phyloP scores from a whole-genome alignment of 2,797 vertebrate genomes.

The Myotis pilosus region DNA sequence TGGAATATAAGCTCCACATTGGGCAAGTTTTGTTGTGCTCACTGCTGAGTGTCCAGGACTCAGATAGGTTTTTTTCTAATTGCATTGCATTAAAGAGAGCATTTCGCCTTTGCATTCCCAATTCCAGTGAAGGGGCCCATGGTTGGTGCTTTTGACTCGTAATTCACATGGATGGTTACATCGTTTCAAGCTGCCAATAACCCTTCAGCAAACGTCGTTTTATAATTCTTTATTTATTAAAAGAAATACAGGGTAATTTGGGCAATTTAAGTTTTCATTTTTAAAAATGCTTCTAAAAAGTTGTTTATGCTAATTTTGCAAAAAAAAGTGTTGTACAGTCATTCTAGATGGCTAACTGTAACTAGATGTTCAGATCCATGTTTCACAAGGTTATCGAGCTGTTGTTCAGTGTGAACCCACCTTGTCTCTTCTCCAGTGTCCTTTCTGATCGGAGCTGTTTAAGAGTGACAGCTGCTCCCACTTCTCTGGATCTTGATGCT shows the following conservation, averaged over 20 bases:
- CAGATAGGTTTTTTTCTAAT: neutral
- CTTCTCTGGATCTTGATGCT: conserved; percentile 87
- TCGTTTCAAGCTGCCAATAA: conserved; percentile 28
- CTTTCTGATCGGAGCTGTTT: conserved; percentile 95
- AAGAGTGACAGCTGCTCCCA: conserved; percentile 84
- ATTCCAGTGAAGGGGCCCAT: neutral
- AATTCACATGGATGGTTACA: neutral
- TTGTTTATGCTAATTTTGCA: neutral
- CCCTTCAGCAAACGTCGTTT: conserved; percentile 10
- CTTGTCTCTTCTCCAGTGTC: conserved; percentile 82
- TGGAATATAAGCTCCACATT: neutral
- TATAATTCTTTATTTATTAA: neutral
- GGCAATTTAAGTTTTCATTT: conserved; percentile 25
- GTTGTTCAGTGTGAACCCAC: neutral
- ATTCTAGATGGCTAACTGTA: neutral
- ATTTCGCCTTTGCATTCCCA: conserved; percentile 26
- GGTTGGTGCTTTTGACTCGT: neutral
- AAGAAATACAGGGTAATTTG: conserved; percentile 1
- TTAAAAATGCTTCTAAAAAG: conserved; percentile 42
- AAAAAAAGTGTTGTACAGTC: neutral
- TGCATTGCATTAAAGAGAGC: neutral
- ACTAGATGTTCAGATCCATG: neutral
- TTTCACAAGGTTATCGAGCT: neutral
- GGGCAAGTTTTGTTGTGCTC: conserved; percentile 12
- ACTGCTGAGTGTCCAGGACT: neutral